phyloP scores from a whole-genome alignment of 2,797 vertebrate species.

The Hypotaenidia okinawae region DNA sequence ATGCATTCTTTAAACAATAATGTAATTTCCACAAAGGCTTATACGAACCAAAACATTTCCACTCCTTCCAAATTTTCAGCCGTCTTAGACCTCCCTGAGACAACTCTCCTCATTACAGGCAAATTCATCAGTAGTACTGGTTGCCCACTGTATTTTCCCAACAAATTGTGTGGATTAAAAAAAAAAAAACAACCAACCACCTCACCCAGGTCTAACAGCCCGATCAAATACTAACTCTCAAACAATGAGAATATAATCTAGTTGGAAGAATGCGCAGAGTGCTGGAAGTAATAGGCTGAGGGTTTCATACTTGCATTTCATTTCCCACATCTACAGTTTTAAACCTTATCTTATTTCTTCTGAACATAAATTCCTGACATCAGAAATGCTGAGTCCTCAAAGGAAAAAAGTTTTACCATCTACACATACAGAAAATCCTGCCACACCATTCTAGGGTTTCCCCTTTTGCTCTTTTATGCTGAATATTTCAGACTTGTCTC shows the following conservation, averaged over 20 bases:
- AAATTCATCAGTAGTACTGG: background rate
- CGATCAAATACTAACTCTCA: background rate
- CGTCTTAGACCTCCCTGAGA: background rate
- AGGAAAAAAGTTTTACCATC: background rate
- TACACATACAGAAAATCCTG: background rate
- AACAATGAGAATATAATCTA: background rate
- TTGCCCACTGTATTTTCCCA: background rate
- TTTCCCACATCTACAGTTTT: background rate
- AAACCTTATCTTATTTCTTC: background rate
- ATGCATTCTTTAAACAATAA: background rate
- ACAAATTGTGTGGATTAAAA: background rate
- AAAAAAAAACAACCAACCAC: background rate
- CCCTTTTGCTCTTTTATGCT: background rate
- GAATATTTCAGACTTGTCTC: background rate
- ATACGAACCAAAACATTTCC: background rate
- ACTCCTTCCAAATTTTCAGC: background rate
- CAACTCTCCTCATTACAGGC: background rate
- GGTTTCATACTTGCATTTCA: background rate
- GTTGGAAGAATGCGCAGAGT: background rate
- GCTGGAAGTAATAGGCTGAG: background rate
- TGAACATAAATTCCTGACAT: background rate
- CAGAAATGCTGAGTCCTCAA: background rate
- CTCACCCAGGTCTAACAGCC: background rate
- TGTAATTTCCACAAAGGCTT: fast-evolving
- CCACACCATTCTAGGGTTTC: background rate